Evolutionary conservation across 2,888 invertebrate genomes (phyloP).

Genomic region (Pocota personata): DNA sequence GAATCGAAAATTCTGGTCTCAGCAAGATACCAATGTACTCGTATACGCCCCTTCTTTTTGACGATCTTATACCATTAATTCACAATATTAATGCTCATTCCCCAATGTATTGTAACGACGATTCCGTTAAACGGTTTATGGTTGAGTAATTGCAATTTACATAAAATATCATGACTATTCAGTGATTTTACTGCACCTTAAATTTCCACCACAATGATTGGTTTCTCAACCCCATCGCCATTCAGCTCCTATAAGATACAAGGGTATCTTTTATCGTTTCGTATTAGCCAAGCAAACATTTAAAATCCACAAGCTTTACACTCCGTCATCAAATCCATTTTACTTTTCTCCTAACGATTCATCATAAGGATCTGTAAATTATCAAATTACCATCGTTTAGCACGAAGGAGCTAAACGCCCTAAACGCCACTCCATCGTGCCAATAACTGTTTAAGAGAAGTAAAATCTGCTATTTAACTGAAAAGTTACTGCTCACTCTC

Average conservation of each 20-base stretch:
- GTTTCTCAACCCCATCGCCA: not conserved
- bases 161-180: not conserved
- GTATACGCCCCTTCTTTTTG: not conserved
- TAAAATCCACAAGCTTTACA: not conserved
- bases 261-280: not conserved
- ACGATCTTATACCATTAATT: not conserved
- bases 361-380: conserved; percentile 37
- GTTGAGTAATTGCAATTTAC: not conserved
- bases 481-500: conserved; percentile 9
- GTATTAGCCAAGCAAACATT: conserved; percentile 1
- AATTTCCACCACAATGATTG: not conserved
- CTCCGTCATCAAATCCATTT: not conserved
- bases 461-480: conserved; percentile 34
- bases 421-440: not conserved
- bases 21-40: not conserved
- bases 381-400: conserved; percentile 42
- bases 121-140: conserved; percentile 7
- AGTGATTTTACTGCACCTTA: not conserved
- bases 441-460: conserved; percentile 24
- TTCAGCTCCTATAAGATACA: not conserved
- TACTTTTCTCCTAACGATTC: conserved; percentile 17
- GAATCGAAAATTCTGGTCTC: not conserved
- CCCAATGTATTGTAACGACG: not conserved
- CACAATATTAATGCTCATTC: not conserved
- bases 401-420: not conserved